Base-by-base conservation (phyloP, 1,140 invertebrate genomes). In the Ceratosolen solmsi region DNA sequence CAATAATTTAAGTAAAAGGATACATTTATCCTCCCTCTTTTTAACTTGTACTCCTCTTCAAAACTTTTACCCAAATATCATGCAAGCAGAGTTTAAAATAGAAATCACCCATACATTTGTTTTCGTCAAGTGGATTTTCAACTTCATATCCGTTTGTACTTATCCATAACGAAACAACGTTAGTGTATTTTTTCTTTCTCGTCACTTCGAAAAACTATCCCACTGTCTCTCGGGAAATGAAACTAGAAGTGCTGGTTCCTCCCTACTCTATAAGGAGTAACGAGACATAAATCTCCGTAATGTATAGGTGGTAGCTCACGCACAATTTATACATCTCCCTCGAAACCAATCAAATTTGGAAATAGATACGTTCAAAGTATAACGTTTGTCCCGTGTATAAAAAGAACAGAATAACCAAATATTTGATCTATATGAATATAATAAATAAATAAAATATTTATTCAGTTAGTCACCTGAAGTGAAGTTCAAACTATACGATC, bases 1-100 rank as follows among this genome's bases (percentile, higher is more conserved):
- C 83, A 85, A 89, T 90, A 91, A 90, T 87, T 90, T 86, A 90
- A 85, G 84, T 86, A 82, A 90, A 91, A 90, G 90, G 89, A 91
- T 89, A 84, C 88, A 90, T 90, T 86, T 84, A 90, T 90, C 85
- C 88, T 87, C 58, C 71, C 71, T 85, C 84, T 85, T 86, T 83
- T 86, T 79, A 58, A 27, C 49, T 46, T 20, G 54, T 70, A 38
- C 63, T 70, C 77, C 78, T 77, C 74, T 41, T 83, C 72, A 76
- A 49, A 46, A 30, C 4, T 22, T 73, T 49, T 75, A 25, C 22
- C 11, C 30, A 17, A 60, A 8, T 36, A 11, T 73, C 49, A 30
- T 25, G 13, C 17, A 25, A 41, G 13, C 38, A 25, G 58, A 51
- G 36, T 82, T 86, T 87, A 87, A 86, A 91, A 91, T 91, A 90